Base-by-base conservation (phyloP, 2,888 invertebrate genomes). In the Trachelus tabidus region DNA sequence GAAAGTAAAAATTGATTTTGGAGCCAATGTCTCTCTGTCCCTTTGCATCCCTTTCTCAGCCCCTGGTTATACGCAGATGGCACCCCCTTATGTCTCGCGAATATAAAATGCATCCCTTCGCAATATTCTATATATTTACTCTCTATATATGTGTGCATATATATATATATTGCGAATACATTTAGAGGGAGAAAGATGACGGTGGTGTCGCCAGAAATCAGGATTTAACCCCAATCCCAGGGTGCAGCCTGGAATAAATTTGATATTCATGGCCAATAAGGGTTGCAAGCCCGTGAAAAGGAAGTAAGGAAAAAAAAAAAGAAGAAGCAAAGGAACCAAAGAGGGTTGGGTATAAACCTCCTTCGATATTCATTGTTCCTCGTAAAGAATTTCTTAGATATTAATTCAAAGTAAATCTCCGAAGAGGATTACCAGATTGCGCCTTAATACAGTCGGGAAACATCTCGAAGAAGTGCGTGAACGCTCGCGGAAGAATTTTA, bases 251-350 rank as follows among this genome's bases (percentile, higher is more conserved):
- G 69, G 33, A 73, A 34, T 40, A 77, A 40, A 77, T 77, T 77
- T 75, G 69, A 75, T 34, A 77, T 75, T 33, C 77, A 40, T 68
- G 33, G 30, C 34, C 11, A 34, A 34, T 69, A 37, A 35, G 11
- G 56, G 56, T 23, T 56, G 56, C 56, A 56, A 23, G 56, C 23
- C 9, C 56, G 56, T 56, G 71, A n/a, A 37, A 33, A 68, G n/a
- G 77, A 35, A 69, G 68, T n/a, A 75, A 81, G n/a, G n/a, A n/a
- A n/a, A n/a, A 77, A 73, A 75, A 77, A 76, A 79, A 37, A 74
- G 78, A 76, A 76, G 76, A 79, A 79, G 78, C 33, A 76, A 11
- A 71, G 23, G 31, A 34, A 23, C 12, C 71, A 23, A 71, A 34
- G 31, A 71, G 71, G 11, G 23, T 30, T 30, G 30, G 12, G 71